Percentiles rank a stretch among this genome's conserved stretches.
Conservation (phyloP, 2,888 invertebrate genomes). For the Agrochola circellaris region DNA sequence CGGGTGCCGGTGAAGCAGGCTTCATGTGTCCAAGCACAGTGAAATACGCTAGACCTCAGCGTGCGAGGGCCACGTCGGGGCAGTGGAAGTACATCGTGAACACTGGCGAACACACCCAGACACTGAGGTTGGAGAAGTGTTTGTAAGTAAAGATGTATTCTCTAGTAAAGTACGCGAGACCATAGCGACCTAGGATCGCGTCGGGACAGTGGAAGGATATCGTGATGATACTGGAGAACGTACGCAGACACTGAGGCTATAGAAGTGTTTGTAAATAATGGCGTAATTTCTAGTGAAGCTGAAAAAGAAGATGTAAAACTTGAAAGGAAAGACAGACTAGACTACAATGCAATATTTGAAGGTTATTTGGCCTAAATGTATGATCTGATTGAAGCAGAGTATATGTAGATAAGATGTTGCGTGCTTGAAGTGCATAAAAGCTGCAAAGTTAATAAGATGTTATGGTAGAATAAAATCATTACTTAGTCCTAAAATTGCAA, state of each 20-base stretch:
- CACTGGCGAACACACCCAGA: constrained; percentile 96
- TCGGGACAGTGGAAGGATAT: not conserved
- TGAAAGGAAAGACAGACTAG: too few relatives aligned
- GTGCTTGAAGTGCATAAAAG: not conserved
- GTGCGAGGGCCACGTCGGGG: constrained; percentile 94
- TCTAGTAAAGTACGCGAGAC: constrained; percentile 93
- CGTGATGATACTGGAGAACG: constrained; percentile 86
- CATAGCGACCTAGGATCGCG: constrained; percentile 82
- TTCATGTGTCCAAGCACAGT: constrained; percentile 95
- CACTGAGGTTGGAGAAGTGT: constrained; percentile 95
- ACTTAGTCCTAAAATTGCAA: not conserved
- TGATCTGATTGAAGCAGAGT: not conserved
- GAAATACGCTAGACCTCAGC: constrained; percentile 94
- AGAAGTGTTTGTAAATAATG: constrained; percentile 93
- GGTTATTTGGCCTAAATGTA: too few relatives aligned
- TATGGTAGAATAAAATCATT: not conserved
- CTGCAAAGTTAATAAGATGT: not conserved
- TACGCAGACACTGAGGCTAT: constrained; percentile 93
- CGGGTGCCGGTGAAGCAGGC: constrained; percentile 91
- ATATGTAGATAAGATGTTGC: too few relatives aligned
- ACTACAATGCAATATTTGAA: not conserved
- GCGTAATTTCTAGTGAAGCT: constrained; percentile 81
- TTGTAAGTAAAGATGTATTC: constrained; percentile 83
- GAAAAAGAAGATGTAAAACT: not conserved
- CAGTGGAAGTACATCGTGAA: constrained; percentile 97